Evolutionary conservation across 2,888 invertebrate genomes (phyloP).

Genomic region (Drosophila siamana): DNA sequence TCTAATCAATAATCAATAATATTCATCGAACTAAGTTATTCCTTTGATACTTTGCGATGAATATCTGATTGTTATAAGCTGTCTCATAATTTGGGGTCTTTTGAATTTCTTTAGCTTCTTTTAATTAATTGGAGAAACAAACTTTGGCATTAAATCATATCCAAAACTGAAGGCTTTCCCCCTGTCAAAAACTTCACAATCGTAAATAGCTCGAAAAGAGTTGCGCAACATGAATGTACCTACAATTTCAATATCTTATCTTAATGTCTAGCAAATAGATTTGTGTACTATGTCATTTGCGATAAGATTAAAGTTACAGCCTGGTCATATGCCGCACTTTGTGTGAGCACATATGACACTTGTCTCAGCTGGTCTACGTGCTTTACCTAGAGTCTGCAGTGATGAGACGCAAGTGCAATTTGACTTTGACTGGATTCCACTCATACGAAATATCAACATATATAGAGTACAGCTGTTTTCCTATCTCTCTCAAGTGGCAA

Average conservation of each 20-base stretch:
- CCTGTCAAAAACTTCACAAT: conserved; percentile 29
- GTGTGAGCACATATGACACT: conserved; percentile 43
- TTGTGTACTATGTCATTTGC: neutral
- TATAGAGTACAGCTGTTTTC: conserved; percentile 6
- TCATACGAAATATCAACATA: neutral
- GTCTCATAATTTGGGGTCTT: neutral
- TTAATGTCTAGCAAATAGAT: conserved; percentile 23
- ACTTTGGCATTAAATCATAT: conserved; percentile 5
- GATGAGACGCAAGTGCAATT: conserved; percentile 11
- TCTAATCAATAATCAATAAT: conserved; percentile 16
- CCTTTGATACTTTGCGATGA: neutral
- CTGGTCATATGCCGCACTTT: conserved; percentile 52
- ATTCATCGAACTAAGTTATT: neutral
- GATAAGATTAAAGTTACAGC: conserved; percentile 59
- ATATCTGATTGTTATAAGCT: conserved; percentile 4
- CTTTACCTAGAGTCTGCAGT: conserved; percentile 45
- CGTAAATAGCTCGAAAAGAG: conserved; percentile 25
- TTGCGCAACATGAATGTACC: conserved; percentile 34
- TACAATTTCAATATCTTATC: conserved; percentile 43
- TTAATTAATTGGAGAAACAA: conserved; percentile 4
- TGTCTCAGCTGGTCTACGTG: conserved; percentile 61
- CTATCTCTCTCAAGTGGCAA: conserved; percentile 48
- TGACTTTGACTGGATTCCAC: conserved; percentile 23
- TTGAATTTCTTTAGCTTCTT: neutral
- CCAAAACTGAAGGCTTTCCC: conserved; percentile 11